Evolutionary conservation across 2,888 invertebrate genomes (phyloP), one percentile per base, ranked within the genome.

Genomic region (Kuschelorhynchus macadamiae): DNA sequence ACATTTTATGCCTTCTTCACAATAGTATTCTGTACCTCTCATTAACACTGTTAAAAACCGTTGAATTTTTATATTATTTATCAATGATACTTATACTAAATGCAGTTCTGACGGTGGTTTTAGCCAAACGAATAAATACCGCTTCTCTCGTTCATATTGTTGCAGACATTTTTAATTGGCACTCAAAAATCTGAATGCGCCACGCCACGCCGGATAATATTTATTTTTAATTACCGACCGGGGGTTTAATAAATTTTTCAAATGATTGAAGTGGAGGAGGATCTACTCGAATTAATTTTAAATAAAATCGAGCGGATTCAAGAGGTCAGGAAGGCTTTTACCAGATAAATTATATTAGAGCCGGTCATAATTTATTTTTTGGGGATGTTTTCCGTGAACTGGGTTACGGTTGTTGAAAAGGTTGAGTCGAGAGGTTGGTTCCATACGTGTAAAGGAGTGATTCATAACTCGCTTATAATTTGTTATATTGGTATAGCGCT

Each of bases 171-270:
- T 36, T 36, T 36, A 36, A 36, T 36, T 36, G 36, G 36, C 36
- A 36, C 36, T 36, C 11, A 12, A 11, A 12, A 36, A 36, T 36
- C 36, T 12, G 36, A n/a, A n/a, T n/a, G n/a, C n/a, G 36, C 11
- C 36, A 11, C 36, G 21, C 55, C 32, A 39, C 55, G 33, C 44
- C 14, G 36, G 30, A 30, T 21, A 57, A 46, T 47, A 41, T 55
- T 55, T 49, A 64, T 64, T 64, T 64, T 64, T 64, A 64, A 64
- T 64, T 55, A 44, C 55, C 49, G 41, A 20, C 44, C 25, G 14
- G 52, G 12, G 46, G 39, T 52, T 55, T 63, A 63, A 53, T 63
- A 55, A 53, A 63, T 63, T 63, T 61, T 63, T 63, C 62, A 42
- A 63, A 55, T 55, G 55, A 55, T 63, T 63, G n/a, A n/a, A 46